These are phyloP conservation scores for Coleophora deauratella DNA, from an alignment of 2,888 invertebrate genomes.

Conservation along the genomic window DNA sequence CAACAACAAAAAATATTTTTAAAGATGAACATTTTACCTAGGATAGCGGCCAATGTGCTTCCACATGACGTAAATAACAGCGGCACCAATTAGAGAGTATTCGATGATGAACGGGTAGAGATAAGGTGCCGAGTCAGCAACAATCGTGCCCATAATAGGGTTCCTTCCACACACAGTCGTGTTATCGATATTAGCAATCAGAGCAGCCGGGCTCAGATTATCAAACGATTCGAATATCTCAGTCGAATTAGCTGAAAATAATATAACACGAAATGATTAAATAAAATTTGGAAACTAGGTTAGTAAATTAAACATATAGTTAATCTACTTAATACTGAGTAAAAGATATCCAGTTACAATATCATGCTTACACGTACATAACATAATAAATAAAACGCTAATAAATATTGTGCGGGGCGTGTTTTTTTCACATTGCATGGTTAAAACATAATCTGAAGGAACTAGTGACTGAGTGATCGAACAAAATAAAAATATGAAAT, in stretches of 20 bases:
- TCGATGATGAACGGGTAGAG: slow-evolving; percentile 97
- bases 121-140: slow-evolving; percentile 94
- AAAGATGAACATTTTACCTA: slow-evolving; percentile 67
- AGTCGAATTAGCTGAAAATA: slow-evolving; percentile 53
- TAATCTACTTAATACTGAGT: not conserved
- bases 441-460: too few relatives aligned
- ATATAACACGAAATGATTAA: slow-evolving; percentile 5
- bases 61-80: slow-evolving; percentile 98
- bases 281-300: not conserved
- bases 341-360: not conserved
- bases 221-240: slow-evolving; percentile 75
- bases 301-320: not conserved
- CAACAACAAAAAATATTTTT: not conserved
- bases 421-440: not conserved
- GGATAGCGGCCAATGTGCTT: slow-evolving; percentile 93
- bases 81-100: slow-evolving; percentile 95
- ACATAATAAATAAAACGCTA: not conserved
- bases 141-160: slow-evolving; percentile 94
- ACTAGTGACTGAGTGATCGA: not conserved
- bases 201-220: slow-evolving; percentile 73
- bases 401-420: not conserved
- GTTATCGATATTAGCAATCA: slow-evolving; percentile 72
- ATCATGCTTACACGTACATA: slow-evolving; percentile 1
- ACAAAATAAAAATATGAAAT: not conserved
- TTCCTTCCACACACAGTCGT: slow-evolving; percentile 83